Base-by-base conservation (phyloP, 1,140 invertebrate genomes). In the Heliconius nattereri region DNA sequence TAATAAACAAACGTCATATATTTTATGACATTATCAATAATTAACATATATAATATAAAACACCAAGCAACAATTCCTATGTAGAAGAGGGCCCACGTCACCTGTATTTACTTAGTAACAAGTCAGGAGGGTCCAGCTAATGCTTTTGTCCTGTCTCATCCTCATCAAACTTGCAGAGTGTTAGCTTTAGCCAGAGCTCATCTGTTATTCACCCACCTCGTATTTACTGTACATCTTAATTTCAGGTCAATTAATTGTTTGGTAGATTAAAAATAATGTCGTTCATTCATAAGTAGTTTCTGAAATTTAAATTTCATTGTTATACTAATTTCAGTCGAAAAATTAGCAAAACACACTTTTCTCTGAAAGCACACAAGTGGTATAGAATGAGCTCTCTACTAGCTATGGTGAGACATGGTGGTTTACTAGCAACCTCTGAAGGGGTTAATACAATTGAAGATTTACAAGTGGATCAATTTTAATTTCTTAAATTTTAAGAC, bases 101-200 rank as follows among this genome's bases (percentile, higher is more conserved):
- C 60, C 60, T 66, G 60, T 66, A 29, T 66, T 72, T 40, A 72
- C 40, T 37, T 26, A 72, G 75, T 32, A 57, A 76, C 75, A 60
- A 7, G 57, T 45, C 23, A 20, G 35, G 66, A 77, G 66, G 75
- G 75, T 71, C 37, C 57, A 71, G 66, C 75, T 77, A 77, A 77
- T 77, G 75, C 60, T 70, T 77, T 77, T 77, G 75, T 77, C 40
- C 60, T 77, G 75, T 77, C 75, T 70, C 20, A 37, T 35, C 26
- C 54, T 77, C 75, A 77, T 77, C 60, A 71, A 77, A 77, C 37
- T 77, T 77, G 75, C 75, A 77, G 66, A 45, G 70, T 60, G 45
- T 72, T 72, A 72, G 35, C 71, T 72, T 77, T 77, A 29, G 60
- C 57, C 23, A 71, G 75, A 23, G 26, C 40, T 77, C 40, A 7